phyloP scores from a whole-genome alignment of 2,797 vertebrate genomes.

The Melanotaenia maccullochi region DNA sequence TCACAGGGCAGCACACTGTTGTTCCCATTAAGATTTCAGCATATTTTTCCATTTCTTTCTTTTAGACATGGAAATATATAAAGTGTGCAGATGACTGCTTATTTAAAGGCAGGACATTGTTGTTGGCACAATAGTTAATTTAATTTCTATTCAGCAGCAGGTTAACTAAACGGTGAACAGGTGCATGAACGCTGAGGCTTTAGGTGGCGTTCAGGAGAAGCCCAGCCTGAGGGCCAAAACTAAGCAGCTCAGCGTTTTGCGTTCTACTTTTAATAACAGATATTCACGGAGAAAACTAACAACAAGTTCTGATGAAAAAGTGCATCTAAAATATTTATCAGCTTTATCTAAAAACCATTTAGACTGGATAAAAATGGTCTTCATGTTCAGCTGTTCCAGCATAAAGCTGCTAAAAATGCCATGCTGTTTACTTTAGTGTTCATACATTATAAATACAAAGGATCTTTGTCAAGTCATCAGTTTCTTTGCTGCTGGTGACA shows the following conservation, averaged over 20 bases:
- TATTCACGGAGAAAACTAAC: neutral
- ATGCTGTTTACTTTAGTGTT: conserved; percentile 23
- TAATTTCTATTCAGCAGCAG: conserved; percentile 36
- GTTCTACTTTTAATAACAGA: neutral
- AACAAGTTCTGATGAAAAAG: neutral
- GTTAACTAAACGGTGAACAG: conserved; percentile 63
- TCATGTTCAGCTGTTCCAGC: conserved; percentile 6
- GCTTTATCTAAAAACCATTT: conserved; percentile 3
- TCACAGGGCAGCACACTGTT: neutral
- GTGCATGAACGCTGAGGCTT: conserved; percentile 44
- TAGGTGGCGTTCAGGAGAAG: conserved; percentile 27
- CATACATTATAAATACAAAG: conserved; percentile 51
- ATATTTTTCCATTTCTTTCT: neutral
- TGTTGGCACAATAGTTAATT: conserved; percentile 16
- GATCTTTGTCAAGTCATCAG: conserved; percentile 46
- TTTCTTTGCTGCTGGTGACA: conserved; percentile 37
- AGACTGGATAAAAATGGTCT: neutral
- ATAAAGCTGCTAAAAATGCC: conserved; percentile 22
- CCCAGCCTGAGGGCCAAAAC: conserved; percentile 16
- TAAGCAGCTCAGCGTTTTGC: neutral
- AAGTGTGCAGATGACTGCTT: neutral
- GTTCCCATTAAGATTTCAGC: neutral
- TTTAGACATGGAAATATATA: neutral
- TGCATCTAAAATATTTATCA: conserved; percentile 33
- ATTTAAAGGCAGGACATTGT: conserved; percentile 20